Evolutionary conservation across 1,140 invertebrate genomes (phyloP).

Genomic region (Bombus huntii): DNA sequence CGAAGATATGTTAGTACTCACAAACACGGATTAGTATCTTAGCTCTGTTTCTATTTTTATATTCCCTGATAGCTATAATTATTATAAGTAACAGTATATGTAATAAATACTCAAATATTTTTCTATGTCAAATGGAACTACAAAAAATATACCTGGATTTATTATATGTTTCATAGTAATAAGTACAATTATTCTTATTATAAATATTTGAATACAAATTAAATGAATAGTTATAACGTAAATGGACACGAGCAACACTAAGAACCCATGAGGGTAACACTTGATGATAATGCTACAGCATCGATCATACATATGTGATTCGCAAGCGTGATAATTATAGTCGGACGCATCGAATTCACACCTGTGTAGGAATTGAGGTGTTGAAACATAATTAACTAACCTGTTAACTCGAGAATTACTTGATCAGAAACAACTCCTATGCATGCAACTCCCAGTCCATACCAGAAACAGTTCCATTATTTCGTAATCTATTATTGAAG

Average conservation of each 20-base stretch:
- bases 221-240: background rate
- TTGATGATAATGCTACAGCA: background rate
- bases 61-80: no score
- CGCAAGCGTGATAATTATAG: background rate
- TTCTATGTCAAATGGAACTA: no score
- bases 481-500: background rate
- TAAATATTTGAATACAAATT: no score
- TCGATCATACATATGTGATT: background rate
- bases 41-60: no score
- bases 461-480: background rate
- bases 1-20: no score
- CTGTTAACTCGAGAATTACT: background rate
- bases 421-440: background rate
- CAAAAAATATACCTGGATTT: no score
- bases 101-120: no score
- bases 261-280: background rate
- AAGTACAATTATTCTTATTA: no score
- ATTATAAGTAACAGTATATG: no score
- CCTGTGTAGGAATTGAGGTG: background rate
- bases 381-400: background rate
- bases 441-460: background rate
- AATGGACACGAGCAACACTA: background rate
- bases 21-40: no score
- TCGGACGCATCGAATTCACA: background rate
- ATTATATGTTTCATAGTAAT: no score